These are phyloP conservation scores for Phthorimaea operculella DNA, from an alignment of 1,140 invertebrate genomes.

Conservation along the genomic window DNA sequence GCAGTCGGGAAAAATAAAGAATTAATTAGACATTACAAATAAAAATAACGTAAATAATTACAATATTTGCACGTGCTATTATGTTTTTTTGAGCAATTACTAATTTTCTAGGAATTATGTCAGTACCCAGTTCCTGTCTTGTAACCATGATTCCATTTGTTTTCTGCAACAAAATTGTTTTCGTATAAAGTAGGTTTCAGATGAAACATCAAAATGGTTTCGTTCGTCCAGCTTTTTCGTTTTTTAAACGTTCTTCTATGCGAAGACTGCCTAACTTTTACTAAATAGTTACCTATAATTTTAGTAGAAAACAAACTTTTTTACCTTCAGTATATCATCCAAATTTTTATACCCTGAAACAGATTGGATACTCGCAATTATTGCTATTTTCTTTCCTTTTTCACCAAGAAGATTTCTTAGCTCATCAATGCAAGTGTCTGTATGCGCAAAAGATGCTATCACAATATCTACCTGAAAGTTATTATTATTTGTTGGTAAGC, in stretches of 20 bases:
- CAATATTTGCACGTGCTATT: conserved; percentile 78
- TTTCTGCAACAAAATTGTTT: conserved; percentile 31
- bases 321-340: conserved; percentile 72
- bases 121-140: conserved; percentile 79
- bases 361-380: conserved; percentile 84
- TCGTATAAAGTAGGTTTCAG: too few relatives aligned
- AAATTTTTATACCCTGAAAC: conserved; percentile 79
- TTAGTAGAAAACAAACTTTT: conserved; percentile 16
- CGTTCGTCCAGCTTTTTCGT: too few relatives aligned
- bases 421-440: conserved; percentile 72
- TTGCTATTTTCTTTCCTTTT: conserved; percentile 77
- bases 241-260: too few relatives aligned
- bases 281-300: background rate
- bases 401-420: conserved; percentile 74
- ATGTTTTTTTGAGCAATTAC: conserved; percentile 89
- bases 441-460: conserved; percentile 83
- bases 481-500: too few relatives aligned
- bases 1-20: conserved; percentile 9
- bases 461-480: conserved; percentile 74
- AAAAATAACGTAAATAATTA: conserved; percentile 22
- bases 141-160: conserved; percentile 83
- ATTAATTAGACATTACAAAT: background rate
- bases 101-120: conserved; percentile 85
- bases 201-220: too few relatives aligned
- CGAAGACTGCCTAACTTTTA: too few relatives aligned